Percentiles rank a stretch among this genome's conserved stretches.
Conservation (phyloP, 2,797 vertebrate genomes). For the Setipinna tenuifilis region DNA sequence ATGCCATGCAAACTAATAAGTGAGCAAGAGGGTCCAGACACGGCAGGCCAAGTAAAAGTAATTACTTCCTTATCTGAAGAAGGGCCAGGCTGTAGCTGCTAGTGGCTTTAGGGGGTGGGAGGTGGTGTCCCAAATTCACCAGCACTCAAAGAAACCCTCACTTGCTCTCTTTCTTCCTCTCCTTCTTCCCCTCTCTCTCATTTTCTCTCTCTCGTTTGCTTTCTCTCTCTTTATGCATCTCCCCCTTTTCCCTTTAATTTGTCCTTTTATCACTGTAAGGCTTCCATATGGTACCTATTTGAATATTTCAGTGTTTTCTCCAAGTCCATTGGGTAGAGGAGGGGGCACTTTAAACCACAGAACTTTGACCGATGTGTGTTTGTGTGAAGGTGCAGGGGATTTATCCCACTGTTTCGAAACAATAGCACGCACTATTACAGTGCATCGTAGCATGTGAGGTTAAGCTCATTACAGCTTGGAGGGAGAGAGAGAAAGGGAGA, state of each 20-base stretch:
- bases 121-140: slow-evolving; percentile 29
- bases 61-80: slow-evolving; percentile 72
- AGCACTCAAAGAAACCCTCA: background rate
- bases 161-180: background rate
- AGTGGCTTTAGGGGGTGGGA: slow-evolving; percentile 36
- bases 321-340: background rate
- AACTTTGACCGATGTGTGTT: slow-evolving; percentile 13
- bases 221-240: background rate
- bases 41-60: slow-evolving; percentile 62
- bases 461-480: background rate
- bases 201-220: background rate
- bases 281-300: background rate
- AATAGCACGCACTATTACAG: slow-evolving; percentile 4
- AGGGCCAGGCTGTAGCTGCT: slow-evolving; percentile 39
- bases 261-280: background rate
- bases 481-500: no score
- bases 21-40: slow-evolving; percentile 56
- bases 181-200: background rate
- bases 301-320: slow-evolving; percentile 6
- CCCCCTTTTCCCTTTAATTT: no score
- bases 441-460: slow-evolving; percentile 15
- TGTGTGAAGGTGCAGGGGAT: slow-evolving; percentile 5
- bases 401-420: slow-evolving; percentile 10
- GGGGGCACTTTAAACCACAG: background rate
- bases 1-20: slow-evolving; percentile 63